Evolutionary conservation across 2,797 vertebrate genomes (phyloP).

Genomic region (Halcyon leucocephala): DNA sequence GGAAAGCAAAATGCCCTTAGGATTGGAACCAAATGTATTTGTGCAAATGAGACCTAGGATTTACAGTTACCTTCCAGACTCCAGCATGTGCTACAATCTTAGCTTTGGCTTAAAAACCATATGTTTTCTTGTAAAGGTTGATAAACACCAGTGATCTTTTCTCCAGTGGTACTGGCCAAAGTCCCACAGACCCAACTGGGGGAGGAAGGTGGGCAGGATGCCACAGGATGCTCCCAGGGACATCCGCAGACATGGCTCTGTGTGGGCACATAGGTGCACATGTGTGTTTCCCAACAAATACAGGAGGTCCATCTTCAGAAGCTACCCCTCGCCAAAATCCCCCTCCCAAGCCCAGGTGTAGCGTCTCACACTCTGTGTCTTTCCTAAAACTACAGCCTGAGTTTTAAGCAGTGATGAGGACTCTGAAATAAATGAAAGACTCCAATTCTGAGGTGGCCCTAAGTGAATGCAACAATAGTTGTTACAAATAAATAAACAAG

Average conservation of each 20-base stretch:
- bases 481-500: not conserved
- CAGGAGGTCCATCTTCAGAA: not conserved
- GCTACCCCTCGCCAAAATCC: not conserved
- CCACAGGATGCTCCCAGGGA: not conserved
- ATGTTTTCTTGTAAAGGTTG: constrained; percentile 15
- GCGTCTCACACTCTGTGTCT: not conserved
- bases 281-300: not conserved
- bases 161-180: not conserved
- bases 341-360: not conserved
- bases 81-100: not conserved
- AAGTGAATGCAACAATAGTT: not conserved
- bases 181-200: not conserved
- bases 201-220: not conserved
- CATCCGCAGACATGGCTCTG: not conserved
- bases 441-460: not conserved
- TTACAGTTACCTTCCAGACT: constrained; percentile 39
- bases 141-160: not conserved
- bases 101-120: constrained; percentile 17
- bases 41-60: constrained; percentile 45
- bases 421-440: not conserved
- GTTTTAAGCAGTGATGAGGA: fast-evolving
- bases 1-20: constrained; percentile 29
- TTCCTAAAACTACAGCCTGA: not conserved
- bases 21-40: constrained; percentile 28
- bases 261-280: fast-evolving